Conservation (phyloP, 2,888 invertebrate genomes). For the Strigamia transsilvanica region DNA sequence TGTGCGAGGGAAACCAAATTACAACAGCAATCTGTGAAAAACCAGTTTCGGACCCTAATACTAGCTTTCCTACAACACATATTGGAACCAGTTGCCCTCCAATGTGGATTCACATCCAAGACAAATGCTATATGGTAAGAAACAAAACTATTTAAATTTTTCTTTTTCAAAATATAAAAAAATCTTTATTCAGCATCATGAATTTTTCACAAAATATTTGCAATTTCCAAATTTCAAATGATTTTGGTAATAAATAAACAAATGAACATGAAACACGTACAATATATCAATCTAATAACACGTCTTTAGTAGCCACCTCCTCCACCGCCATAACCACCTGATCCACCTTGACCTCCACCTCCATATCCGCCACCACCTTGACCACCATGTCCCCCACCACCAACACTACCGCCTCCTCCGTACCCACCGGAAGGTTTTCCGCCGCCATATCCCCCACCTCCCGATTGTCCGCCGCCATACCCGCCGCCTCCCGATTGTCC, state of each 20-base stretch:
- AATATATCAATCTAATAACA: background rate
- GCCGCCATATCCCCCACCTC: constrained; percentile 29
- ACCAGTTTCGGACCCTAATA: background rate
- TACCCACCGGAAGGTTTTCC: background rate
- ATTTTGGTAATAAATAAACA: constrained; percentile 24
- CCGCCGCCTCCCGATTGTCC: background rate
- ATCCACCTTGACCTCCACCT: background rate
- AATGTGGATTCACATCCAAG: background rate
- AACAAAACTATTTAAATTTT: background rate
- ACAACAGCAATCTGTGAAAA: constrained; percentile 15
- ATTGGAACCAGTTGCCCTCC: background rate
- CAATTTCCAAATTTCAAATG: constrained; percentile 4
- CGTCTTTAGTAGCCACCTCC: background rate
- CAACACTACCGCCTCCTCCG: background rate
- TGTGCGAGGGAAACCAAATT: constrained; percentile 29
- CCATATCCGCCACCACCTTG: background rate
- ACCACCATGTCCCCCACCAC: constrained; percentile 44
- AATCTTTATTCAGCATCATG: background rate
- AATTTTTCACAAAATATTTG: background rate
- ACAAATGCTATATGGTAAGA: constrained; percentile 36
- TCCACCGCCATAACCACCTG: background rate
- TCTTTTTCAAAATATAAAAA: background rate
- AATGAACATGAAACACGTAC: constrained; percentile 12
- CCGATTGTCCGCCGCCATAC: background rate
- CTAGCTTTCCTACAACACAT: background rate